Base-by-base conservation (phyloP, 2,113 vertebrate genomes). In the Solenodon paradoxus region DNA sequence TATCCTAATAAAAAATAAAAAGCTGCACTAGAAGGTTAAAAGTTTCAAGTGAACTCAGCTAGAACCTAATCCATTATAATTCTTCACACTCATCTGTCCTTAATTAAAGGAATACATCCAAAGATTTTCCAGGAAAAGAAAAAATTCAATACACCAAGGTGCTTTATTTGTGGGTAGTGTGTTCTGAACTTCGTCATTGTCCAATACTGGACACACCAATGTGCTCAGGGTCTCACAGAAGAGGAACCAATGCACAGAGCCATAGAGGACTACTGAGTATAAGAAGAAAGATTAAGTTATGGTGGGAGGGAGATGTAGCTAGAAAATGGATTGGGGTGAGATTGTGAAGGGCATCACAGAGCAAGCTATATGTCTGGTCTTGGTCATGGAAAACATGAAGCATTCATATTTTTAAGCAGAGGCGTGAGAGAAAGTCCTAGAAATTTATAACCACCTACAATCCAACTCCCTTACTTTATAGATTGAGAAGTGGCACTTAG, bases 21-120 rank as follows among this genome's bases (percentile, higher is more conserved):
- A 92, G 0, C 19, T 90, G 45, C 0, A 1, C 15, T 53, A 85
- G 28, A 90, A 86, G 30, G 69, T 66, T 72, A n/a, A 93, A 92
- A 47, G 85, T 86, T 75, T 35, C 89, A 90, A 24, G n/a, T 28
- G 38, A 83, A 87, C 59, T 55, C 57, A 32, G 64, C 84, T 32
- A 83, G 53, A 7, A 20, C 69, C 38, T 35, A 32, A 68, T 85
- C 32, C 74, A 71, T 95, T 32, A 0, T 85, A 96, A 32, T 92
- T 94, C 80, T 3, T 95, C 24, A 5, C 66, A 32, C 17, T 90
- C 78, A n/a, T n/a, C 57, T 0, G 6, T 30, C 19, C 42, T 86
- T 64, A 51, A 35, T 63, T 89, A 96, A 90, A 93, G 64, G 7
- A 57, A 66, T 89, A 96, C n/a, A 78, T 30, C 22, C 30, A 81